phyloP scores from a whole-genome alignment of 2,797 vertebrate genomes.

The Cetoscarus ocellatus region DNA sequence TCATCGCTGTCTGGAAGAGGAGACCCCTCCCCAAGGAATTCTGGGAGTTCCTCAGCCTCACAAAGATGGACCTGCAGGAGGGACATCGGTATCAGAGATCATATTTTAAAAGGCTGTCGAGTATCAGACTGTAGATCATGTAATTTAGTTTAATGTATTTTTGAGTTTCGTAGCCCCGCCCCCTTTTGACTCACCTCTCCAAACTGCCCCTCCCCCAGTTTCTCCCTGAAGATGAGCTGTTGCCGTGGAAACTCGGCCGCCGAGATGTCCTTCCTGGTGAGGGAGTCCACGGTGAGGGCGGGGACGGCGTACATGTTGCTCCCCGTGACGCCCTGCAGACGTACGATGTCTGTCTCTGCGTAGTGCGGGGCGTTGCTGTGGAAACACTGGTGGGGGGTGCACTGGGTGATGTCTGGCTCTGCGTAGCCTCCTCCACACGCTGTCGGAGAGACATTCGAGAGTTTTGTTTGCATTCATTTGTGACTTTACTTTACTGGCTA shows the following conservation, averaged over 20 bases:
- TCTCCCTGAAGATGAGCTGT: slow-evolving; percentile 91
- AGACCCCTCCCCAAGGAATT: slow-evolving; percentile 83
- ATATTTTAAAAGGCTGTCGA: too few relatives aligned
- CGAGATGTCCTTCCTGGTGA: slow-evolving; percentile 91
- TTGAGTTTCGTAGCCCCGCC: slow-evolving; percentile 57
- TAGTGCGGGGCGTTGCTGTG: slow-evolving; percentile 90
- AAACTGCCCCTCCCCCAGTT: slow-evolving; percentile 93
- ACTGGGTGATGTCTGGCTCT: slow-evolving; percentile 91
- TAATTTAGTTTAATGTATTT: too few relatives aligned
- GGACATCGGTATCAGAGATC: background rate
- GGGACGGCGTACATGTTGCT: slow-evolving; percentile 94
- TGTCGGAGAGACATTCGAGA: slow-evolving; percentile 39
- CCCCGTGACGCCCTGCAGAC: slow-evolving; percentile 92
- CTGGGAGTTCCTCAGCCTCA: slow-evolving; percentile 84
- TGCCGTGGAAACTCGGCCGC: slow-evolving; percentile 91
- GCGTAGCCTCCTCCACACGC: slow-evolving; percentile 90
- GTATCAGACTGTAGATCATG: too few relatives aligned
- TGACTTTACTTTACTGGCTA: too few relatives aligned
- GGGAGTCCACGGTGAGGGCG: slow-evolving; percentile 91
- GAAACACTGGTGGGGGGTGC: slow-evolving; percentile 92
- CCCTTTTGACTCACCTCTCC: slow-evolving; percentile 86
- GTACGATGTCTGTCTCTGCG: slow-evolving; percentile 90
- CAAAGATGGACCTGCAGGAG: slow-evolving; percentile 87
- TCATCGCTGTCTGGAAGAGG: slow-evolving; percentile 78
- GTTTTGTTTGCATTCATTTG: too few relatives aligned